phyloP scores from a whole-genome alignment of 1,140 invertebrate genomes.

The Diplogasteroides magnus region DNA sequence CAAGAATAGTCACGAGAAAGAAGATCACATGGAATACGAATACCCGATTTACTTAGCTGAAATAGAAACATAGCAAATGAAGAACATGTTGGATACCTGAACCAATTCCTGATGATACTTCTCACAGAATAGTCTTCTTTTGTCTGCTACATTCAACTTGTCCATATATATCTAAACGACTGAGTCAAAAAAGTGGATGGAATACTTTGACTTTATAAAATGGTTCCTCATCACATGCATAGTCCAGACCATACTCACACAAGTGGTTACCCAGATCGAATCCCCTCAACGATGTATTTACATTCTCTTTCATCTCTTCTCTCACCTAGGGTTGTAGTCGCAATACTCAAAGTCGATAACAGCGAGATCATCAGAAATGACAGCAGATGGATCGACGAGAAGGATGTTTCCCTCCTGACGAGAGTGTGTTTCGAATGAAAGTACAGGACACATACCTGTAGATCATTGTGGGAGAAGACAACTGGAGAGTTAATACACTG shows the following conservation, averaged over 20 bases:
- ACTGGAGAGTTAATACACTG: slow-evolving; percentile 63
- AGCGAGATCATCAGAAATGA: slow-evolving; percentile 27
- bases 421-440: background rate
- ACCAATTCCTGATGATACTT: slow-evolving; percentile 35
- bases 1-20: slow-evolving; percentile 19
- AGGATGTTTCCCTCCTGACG: slow-evolving; percentile 68
- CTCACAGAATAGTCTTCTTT: slow-evolving; percentile 36
- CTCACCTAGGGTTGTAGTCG: slow-evolving; percentile 45
- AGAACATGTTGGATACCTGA: slow-evolving; percentile 29
- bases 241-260: slow-evolving; percentile 42
- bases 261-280: slow-evolving; percentile 50
- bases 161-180: too few relatives aligned
- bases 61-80: background rate
- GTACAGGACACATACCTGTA: slow-evolving; percentile 54
- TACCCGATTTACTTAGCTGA: background rate
- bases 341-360: slow-evolving; percentile 50
- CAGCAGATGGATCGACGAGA: slow-evolving; percentile 23
- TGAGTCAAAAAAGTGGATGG: too few relatives aligned
- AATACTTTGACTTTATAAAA: slow-evolving; percentile 43
- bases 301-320: background rate
- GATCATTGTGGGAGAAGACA: slow-evolving; percentile 92
- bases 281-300: slow-evolving; percentile 32
- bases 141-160: slow-evolving; percentile 31
- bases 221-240: slow-evolving; percentile 33
- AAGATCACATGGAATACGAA: slow-evolving; percentile 24